Evolutionary conservation across 2,888 invertebrate species (phyloP).

Genomic region (Zelleria hepariella): DNA sequence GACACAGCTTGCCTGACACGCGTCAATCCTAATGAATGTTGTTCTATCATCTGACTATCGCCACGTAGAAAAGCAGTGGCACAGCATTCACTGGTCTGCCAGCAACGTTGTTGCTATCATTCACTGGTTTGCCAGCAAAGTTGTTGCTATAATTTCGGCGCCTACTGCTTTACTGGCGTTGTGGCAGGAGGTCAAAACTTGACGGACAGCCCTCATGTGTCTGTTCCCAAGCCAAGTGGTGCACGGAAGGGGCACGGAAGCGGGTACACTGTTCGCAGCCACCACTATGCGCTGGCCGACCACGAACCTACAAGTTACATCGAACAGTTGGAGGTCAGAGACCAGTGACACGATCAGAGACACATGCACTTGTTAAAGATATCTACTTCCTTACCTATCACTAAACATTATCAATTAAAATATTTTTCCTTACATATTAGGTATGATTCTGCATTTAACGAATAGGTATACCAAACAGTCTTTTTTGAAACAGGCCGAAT

Average conservation of each 20-base stretch:
- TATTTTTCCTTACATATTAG: constrained; percentile 36
- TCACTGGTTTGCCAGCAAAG: too few species aligned
- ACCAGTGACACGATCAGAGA: background rate
- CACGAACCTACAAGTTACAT: background rate
- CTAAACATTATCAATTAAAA: background rate
- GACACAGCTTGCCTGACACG: background rate
- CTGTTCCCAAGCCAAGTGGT: too few species aligned
- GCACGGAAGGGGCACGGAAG: too few species aligned
- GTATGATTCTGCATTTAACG: constrained; percentile 54
- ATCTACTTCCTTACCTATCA: background rate
- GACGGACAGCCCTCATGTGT: too few species aligned
- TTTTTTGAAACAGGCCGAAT: constrained; percentile 78
- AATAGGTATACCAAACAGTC: constrained; percentile 79
- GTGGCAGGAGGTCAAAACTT: too few species aligned
- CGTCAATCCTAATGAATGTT: background rate
- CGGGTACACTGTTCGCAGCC: background rate
- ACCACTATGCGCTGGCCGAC: background rate
- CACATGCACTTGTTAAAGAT: background rate
- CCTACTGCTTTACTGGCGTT: too few species aligned
- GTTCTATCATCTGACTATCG: too few species aligned
- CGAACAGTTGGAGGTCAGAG: background rate
- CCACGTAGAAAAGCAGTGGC: too few species aligned
- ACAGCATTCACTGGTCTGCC: too few species aligned
- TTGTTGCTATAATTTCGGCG: too few species aligned
- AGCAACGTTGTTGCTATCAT: too few species aligned